Evolutionary conservation across 2,888 invertebrate species (phyloP), one percentile per base, ranked within the genome.

Genomic region (Clusia tigrina): DNA sequence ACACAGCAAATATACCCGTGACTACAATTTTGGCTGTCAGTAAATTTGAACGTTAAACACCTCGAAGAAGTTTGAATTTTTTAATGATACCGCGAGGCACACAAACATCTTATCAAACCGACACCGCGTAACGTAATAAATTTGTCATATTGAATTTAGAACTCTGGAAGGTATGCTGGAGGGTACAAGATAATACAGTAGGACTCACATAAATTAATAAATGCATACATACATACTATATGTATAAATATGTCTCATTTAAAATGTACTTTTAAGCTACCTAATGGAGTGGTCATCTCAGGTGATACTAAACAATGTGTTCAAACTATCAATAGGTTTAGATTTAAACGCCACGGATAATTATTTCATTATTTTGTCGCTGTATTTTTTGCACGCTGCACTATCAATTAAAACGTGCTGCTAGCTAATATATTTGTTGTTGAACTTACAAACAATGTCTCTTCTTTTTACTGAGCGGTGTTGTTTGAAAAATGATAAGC

Each of bases 331-430:
- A 42, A 42, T n/a, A 42, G 2, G 42, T 15, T 42, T 15, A 3
- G 42, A 6, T 32, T 6, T n/a, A 42, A 42, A 42, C n/a, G n/a
- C 2, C 42, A n/a, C 42, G 3, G 42, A 17, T n/a, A 32, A 32
- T 12, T 32, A 32, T 32, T 32, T 9, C 12, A 32, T 9, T 32
- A 9, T 32, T 32, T 32, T 6, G 6, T 32, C 12, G 6, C 6
- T 6, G 12, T 32, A 25, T 54, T 55, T 64, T 67, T 68, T 66
- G 66, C 68, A 59, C 66, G 58, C 66, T 60, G 66, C 66, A 64
- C 68, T 55, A 48, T 58, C 51, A 51, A 51, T 12, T 24, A 2
- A 58, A 58, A 58, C 51, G 48, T 58, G 58, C 24, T 23, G 2
- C 42, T n/a, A 15, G n/a, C 15, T 15, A 17, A 10, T 2, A 2